These are phyloP conservation scores for Cyprinodon diabolis DNA, from an alignment of 2,797 vertebrate species.

Conservation along the genomic window DNA sequence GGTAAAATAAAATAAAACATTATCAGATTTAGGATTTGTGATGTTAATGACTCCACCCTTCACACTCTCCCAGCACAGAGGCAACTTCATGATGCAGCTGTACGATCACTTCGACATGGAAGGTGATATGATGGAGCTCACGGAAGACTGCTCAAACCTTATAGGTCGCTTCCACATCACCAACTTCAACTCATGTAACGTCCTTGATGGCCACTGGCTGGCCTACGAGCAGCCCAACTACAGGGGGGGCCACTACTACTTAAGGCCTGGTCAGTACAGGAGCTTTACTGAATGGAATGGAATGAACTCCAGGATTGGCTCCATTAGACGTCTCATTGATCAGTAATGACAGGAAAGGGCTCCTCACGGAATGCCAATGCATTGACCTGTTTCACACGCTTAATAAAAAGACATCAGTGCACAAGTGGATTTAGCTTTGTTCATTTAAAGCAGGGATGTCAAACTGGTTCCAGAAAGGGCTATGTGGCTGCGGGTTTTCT, in stretches of 20 bases:
- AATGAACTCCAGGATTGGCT: conserved; percentile 69
- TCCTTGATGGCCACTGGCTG: conserved; percentile 79
- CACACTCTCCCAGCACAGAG: conserved; percentile 57
- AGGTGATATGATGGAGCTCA: conserved; percentile 75
- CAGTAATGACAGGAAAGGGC: conserved; percentile 60
- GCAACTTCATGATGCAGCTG: conserved; percentile 73
- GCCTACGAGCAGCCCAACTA: conserved; percentile 78
- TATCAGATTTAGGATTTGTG: not conserved
- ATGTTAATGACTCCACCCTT: not conserved
- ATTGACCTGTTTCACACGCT: conserved; percentile 67
- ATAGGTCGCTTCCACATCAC: conserved; percentile 68
- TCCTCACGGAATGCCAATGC: conserved; percentile 56
- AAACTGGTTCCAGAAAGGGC: too few species aligned
- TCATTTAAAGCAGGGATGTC: conserved; percentile 41
- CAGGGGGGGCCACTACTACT: conserved; percentile 74
- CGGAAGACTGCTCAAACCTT: conserved; percentile 71
- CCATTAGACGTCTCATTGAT: conserved; percentile 72
- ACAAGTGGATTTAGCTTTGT: conserved; percentile 58
- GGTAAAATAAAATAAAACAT: not conserved
- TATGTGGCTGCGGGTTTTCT: too few species aligned
- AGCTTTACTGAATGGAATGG: conserved; percentile 74
- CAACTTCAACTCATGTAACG: conserved; percentile 74
- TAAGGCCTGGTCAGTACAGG: conserved; percentile 71
- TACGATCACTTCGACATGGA: conserved; percentile 79
- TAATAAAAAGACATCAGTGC: conserved; percentile 73